Base-by-base conservation (phyloP, 2,113 vertebrate genomes). In the Bubo bubo region DNA sequence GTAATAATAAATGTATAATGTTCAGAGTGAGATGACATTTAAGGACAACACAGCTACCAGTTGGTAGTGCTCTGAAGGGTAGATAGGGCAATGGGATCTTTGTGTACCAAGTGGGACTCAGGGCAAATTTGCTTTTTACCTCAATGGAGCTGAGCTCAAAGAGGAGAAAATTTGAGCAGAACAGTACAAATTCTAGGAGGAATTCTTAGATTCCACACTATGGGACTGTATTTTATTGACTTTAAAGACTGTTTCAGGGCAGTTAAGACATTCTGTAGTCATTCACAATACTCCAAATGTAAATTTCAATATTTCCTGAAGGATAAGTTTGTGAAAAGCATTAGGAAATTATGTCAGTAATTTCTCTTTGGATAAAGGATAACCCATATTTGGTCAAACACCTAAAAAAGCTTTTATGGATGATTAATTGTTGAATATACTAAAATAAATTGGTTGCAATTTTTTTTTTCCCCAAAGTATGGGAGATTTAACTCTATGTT, bases 301-400 rank as follows among this genome's bases (percentile, higher is more conserved):
- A 80, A 89, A 95, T 86, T 90, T 50, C 68, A 94, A 30, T 59
- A 53, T 21, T 41, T 88, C 14, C 73, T 93, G 90, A 89, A 92
- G 53, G 60, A 77, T 9, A 52, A 10, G 13, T 71, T 92, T 92
- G 72, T 80, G 53, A 90, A 90, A 88, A 92, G 37, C 37, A 50
- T 94, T 93, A 88, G 43, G 55, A 84, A 94, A 92, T 86, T 1
- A 94, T 68, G 76, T 70, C 49, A 88, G 18, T 87, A 75, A 96
- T 74, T 88, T 79, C 47, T 95, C 87, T 89, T 96, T 90, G 81
- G 86, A 79, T 96, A 96, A 97, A 90, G 79, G 74, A 92, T 91
- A 88, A 90, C 34, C 8, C 62, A 7, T 82, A 68, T 84, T 93
- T 86, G 43, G 70, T 80, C 71, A 86, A 81, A 83, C 9, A 81